Base-by-base conservation (phyloP, 2,113 vertebrate genomes). In the Sialia sialis region DNA sequence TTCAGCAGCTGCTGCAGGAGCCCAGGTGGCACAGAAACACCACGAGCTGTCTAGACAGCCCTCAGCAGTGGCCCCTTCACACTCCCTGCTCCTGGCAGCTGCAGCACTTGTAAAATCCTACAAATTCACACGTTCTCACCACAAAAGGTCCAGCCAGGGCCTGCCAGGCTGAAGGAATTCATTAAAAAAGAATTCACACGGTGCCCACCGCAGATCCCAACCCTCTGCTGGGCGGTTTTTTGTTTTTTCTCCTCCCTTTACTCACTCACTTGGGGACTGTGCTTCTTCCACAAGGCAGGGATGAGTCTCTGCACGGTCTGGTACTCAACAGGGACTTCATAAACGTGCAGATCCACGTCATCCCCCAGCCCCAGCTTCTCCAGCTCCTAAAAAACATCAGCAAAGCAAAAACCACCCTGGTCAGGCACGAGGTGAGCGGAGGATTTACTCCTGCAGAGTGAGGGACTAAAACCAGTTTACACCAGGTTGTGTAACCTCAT, bases 241-340 rank as follows among this genome's bases (percentile, higher is more conserved):
- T 54, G 26, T 46, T 51, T 30, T 67, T 16, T 7, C 66, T 84
- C 36, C 58, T 41, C 13, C 39, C n/a, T 80, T 46, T 30, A 21
- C 64, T 87, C 73, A 84, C 97, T 98, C 94, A 99, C 99, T 97
- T 99, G 98, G 0, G 99, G 99, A 32, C 98, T 98, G 94, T 99
- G 98, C 36, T 98, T 98, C 84, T 98, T 98, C 99, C 99, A 99
- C 26, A 99, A 73, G 1, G 98, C 98, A 0, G 99, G 99, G 25
- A 99, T 98, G n/a, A 99, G 98, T 7, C 94, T 97, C 95, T 99
- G 98, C 34, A 99, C 99, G 0, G 98, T 98, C 96, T 98, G 96
- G 93, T 99, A 99, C 80, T 99, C 99, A 4, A 99, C 99, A 1
- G 99, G 99, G 41, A 99, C 98, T 95, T 99, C 99, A 1, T 98